Conservation (phyloP, 2,888 invertebrate species). For the Sceliomorpha sp. region DNA sequence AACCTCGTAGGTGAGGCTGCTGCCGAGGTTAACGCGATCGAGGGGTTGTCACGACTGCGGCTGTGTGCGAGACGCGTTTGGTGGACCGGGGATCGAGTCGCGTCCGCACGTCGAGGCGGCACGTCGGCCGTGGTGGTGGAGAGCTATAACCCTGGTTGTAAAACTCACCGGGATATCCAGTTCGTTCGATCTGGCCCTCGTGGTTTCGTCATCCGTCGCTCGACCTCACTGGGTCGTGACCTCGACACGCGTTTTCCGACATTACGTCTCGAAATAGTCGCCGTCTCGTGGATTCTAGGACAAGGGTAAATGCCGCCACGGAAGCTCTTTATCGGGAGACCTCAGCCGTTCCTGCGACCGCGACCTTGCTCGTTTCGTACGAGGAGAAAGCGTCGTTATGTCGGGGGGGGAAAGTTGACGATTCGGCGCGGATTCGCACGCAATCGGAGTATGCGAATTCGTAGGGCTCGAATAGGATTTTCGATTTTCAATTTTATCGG, state of each 20-base stretch:
- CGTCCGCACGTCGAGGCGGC: constrained; percentile 19
- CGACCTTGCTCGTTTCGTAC: constrained; percentile 1
- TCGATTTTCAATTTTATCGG: too few species aligned
- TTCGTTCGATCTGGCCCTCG: constrained; percentile 60
- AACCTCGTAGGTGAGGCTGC: constrained; percentile 57
- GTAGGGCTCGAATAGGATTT: too few species aligned
- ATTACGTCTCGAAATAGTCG: constrained; percentile 30
- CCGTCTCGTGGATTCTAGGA: constrained; percentile 12
- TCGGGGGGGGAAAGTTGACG: too few species aligned
- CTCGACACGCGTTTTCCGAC: constrained; percentile 50
- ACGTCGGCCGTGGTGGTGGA: constrained; percentile 27
- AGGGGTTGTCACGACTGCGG: constrained; percentile 48
- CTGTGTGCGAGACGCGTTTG: constrained; percentile 30
- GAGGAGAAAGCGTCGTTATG: not conserved
- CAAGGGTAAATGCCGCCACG: constrained; percentile 9
- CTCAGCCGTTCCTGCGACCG: too few species aligned
- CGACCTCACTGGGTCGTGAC: constrained; percentile 59
- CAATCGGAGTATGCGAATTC: not conserved
- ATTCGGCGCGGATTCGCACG: too few species aligned
- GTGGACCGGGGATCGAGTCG: constrained; percentile 51
- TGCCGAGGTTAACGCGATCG: constrained; percentile 60
- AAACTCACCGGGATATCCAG: constrained; percentile 63
- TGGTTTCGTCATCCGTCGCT: constrained; percentile 48
- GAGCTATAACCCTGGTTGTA: constrained; percentile 64
- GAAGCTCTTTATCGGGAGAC: not conserved